phyloP scores from a whole-genome alignment of 2,113 vertebrate genomes.

The Fregata magnificens region DNA sequence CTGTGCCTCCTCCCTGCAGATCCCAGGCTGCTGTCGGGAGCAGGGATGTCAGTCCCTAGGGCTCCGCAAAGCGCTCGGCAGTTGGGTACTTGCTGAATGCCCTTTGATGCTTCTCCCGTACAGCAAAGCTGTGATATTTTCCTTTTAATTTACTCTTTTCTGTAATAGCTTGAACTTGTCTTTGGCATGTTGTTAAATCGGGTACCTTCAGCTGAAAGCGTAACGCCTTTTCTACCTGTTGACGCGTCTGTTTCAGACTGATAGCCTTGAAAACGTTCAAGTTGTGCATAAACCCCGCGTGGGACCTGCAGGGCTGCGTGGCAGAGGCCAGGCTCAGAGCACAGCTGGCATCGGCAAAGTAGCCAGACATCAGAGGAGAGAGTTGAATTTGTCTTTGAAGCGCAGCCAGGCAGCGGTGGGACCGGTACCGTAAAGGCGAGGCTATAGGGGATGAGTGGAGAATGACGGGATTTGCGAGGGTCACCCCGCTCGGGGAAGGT shows the following conservation, averaged over 20 bases:
- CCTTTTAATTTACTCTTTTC: background rate
- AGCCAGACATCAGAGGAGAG: background rate
- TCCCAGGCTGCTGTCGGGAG: background rate
- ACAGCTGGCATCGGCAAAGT: background rate
- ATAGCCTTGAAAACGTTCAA: rapidly evolving
- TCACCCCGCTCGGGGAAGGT: background rate
- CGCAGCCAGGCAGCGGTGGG: background rate
- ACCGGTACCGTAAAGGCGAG: no score
- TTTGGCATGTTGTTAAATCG: rapidly evolving
- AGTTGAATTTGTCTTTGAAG: background rate
- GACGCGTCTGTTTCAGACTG: background rate
- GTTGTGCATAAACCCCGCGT: rapidly evolving
- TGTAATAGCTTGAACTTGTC: background rate
- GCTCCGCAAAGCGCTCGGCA: background rate
- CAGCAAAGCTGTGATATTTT: background rate
- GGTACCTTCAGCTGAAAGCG: background rate
- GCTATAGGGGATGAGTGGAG: background rate
- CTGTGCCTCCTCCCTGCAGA: background rate
- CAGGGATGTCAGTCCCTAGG: background rate
- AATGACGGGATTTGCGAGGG: background rate
- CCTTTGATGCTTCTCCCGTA: rapidly evolving
- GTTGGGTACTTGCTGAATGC: background rate
- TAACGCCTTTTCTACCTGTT: background rate
- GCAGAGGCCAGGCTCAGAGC: background rate
- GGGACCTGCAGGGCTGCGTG: background rate